A percentile compares a stretch with the other conserved stretches of the same genome.
These are phyloP conservation scores for Athene noctua DNA, from an alignment of 2,113 vertebrate species.

Conservation along the genomic window DNA sequence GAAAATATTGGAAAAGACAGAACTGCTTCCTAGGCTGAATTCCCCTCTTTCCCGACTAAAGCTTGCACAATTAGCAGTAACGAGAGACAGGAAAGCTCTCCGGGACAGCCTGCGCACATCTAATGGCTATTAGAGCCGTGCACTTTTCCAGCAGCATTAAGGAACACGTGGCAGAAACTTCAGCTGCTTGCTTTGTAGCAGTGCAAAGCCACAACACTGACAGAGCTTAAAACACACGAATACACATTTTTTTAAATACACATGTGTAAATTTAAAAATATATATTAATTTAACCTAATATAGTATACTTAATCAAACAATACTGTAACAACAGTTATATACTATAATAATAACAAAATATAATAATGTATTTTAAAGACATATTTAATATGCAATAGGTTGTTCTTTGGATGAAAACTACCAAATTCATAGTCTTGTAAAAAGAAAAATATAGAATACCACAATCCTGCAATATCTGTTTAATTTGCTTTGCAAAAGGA, in stretches of 20 bases:
- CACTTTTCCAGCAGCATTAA: neutral
- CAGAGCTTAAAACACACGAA: neutral
- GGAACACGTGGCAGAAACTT: neutral
- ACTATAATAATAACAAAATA: neutral
- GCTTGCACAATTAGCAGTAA: neutral
- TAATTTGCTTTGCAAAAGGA: neutral
- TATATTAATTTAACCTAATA: neutral
- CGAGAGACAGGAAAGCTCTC: neutral
- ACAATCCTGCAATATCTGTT: neutral
- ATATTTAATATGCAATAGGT: neutral
- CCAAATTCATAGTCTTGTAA: neutral
- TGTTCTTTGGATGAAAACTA: neutral
- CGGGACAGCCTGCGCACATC: neutral
- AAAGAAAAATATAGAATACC: neutral
- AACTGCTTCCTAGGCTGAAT: neutral
- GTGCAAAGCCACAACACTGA: neutral
- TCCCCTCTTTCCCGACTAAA: neutral
- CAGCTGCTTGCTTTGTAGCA: neutral
- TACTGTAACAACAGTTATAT: neutral
- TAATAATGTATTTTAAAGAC: neutral
- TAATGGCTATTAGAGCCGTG: too few species aligned
- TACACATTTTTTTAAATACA: neutral
- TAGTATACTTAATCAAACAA: neutral
- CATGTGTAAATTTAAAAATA: neutral
- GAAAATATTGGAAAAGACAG: neutral